phyloP scores from a whole-genome alignment of 2,113 vertebrate genomes.

The Cacatua alba region DNA sequence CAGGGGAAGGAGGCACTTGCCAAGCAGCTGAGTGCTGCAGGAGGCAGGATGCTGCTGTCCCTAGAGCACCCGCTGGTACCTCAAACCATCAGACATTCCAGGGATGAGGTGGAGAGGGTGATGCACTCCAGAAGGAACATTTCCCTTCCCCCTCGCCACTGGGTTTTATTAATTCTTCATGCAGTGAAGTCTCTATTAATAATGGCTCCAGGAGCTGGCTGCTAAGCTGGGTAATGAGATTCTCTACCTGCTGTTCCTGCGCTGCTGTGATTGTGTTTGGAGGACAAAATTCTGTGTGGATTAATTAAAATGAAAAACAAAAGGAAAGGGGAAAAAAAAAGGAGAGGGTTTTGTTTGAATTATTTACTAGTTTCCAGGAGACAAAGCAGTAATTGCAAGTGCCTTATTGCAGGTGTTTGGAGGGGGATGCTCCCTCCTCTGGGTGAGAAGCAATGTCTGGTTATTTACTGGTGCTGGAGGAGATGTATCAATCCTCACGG shows the following conservation, averaged over 20 bases:
- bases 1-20: too few species aligned
- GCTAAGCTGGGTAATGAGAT: constrained; percentile 17
- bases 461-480: constrained; percentile 20
- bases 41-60: not conserved
- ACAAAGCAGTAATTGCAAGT: constrained; percentile 18
- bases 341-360: constrained; percentile 29
- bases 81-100: fast-evolving
- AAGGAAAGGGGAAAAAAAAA: not conserved
- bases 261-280: not conserved
- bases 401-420: not conserved
- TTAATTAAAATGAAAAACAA: constrained; percentile 71
- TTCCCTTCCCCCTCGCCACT: not conserved
- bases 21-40: fast-evolving
- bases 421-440: not conserved
- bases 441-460: not conserved
- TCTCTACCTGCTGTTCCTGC: constrained; percentile 35
- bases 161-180: constrained; percentile 3
- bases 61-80: too few species aligned
- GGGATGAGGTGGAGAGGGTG: not conserved
- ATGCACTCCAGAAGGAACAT: fast-evolving
- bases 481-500: not conserved
- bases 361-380: constrained; percentile 68
- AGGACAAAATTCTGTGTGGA: constrained; percentile 56
- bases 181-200: constrained; percentile 42
- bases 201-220: not conserved